Conservation (phyloP, 2,888 invertebrate genomes). For the Acanthopleura granulata region DNA sequence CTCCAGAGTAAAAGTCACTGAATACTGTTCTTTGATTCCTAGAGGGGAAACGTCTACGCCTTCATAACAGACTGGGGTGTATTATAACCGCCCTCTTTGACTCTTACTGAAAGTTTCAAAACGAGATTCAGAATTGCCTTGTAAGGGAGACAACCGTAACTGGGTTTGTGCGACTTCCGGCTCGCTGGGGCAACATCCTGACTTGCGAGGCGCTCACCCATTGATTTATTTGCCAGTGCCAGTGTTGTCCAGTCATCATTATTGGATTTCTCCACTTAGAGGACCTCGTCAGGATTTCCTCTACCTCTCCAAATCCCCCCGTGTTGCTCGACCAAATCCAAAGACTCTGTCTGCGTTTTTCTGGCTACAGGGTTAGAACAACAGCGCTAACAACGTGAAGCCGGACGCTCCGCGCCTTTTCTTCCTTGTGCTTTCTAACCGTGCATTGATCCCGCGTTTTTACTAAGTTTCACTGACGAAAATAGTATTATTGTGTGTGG, state of each 20-base stretch:
- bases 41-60: too few species aligned
- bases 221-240: constrained; percentile 15
- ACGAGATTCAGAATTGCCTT: background rate
- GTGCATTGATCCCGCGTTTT: constrained; percentile 8
- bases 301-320: constrained; percentile 4
- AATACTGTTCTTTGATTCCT: too few species aligned
- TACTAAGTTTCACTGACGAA: constrained; percentile 5
- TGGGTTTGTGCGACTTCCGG: background rate
- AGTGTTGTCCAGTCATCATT: constrained; percentile 17
- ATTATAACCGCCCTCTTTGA: too few species aligned
- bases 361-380: background rate
- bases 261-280: constrained; percentile 17
- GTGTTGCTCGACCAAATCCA: background rate
- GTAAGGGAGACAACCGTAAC: constrained; percentile 6
- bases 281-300: constrained; percentile 16
- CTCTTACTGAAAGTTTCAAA: too few species aligned
- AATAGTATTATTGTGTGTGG: constrained; percentile 16
- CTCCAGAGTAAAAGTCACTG: too few species aligned
- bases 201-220: background rate
- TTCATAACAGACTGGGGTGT: too few species aligned
- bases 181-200: background rate
- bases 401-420: background rate
- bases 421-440: background rate
- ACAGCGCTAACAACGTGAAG: background rate
- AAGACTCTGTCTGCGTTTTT: background rate